Evolutionary conservation across 1,140 invertebrate genomes (phyloP).

Genomic region (Zelostemma sp.): DNA sequence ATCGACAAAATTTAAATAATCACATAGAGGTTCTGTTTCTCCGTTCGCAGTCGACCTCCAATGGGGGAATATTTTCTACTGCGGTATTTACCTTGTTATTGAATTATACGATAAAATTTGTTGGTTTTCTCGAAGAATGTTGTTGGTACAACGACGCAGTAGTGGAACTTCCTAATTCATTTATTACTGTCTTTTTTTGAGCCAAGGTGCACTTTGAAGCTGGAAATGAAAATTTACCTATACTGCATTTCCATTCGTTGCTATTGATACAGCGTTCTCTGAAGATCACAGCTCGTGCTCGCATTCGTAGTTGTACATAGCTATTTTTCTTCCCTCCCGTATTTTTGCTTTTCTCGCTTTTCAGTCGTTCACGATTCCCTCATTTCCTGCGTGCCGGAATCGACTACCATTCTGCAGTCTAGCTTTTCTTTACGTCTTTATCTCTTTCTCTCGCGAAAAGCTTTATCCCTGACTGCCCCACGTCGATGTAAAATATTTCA

Average conservation of each 20-base stretch:
- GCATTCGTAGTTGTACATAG: conserved; percentile 3
- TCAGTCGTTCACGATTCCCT: conserved; percentile 43
- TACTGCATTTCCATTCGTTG: conserved; percentile 11
- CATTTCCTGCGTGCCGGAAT: conserved; percentile 47
- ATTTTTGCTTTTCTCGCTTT: conserved; percentile 20
- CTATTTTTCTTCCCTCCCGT: conserved; percentile 24
- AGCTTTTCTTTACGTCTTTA: conserved; percentile 29
- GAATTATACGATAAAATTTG: conserved; percentile 31
- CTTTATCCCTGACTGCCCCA: conserved; percentile 32
- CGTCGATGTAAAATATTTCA: conserved; percentile 33
- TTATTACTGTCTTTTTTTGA: conserved; percentile 20
- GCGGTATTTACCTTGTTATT: conserved; percentile 21
- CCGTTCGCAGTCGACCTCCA: too few species aligned
- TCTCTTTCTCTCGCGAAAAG: conserved; percentile 20
- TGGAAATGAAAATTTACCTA: conserved; percentile 35
- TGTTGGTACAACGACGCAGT: conserved; percentile 1
- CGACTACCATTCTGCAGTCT: conserved; percentile 39
- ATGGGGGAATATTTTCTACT: neutral
- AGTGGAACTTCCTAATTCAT: conserved; percentile 24
- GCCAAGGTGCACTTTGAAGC: conserved; percentile 16
- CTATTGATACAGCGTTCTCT: conserved; percentile 17
- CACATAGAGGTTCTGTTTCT: too few species aligned
- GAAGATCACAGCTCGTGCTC: conserved; percentile 5
- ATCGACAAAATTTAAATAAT: neutral
- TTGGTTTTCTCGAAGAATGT: conserved; percentile 12